A percentile compares a stretch with the other conserved stretches of the same genome.
phyloP scores from a whole-genome alignment of 2,888 invertebrate species.

The Monoplex corrugatus region DNA sequence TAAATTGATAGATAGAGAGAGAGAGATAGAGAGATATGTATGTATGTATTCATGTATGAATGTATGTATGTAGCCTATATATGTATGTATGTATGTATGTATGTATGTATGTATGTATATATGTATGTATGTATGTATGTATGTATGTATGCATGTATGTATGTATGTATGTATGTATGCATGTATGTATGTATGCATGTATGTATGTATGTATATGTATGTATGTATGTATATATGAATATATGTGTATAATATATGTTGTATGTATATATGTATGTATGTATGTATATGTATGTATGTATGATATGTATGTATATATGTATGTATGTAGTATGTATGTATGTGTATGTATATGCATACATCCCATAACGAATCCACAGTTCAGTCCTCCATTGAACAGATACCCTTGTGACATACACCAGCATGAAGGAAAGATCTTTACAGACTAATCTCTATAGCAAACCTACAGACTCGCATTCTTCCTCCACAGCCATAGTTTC shows the following conservation, averaged over 20 bases:
- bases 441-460: too few relatives aligned
- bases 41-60: neutral
- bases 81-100: neutral
- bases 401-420: too few relatives aligned
- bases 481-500: too few relatives aligned
- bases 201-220: neutral
- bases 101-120: neutral
- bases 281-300: neutral
- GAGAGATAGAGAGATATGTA: neutral
- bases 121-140: neutral
- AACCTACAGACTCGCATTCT: too few relatives aligned
- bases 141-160: neutral
- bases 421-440: too few relatives aligned
- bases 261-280: neutral
- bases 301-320: neutral
- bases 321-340: constrained; percentile 1
- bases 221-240: neutral
- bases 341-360: neutral
- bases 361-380: too few relatives aligned
- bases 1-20: neutral
- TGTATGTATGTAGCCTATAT: neutral
- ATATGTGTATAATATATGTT: neutral
- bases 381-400: too few relatives aligned
- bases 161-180: neutral
- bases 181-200: neutral